Evolutionary conservation across 2,113 vertebrate genomes (phyloP).

Genomic region (Aepyceros melampus): DNA sequence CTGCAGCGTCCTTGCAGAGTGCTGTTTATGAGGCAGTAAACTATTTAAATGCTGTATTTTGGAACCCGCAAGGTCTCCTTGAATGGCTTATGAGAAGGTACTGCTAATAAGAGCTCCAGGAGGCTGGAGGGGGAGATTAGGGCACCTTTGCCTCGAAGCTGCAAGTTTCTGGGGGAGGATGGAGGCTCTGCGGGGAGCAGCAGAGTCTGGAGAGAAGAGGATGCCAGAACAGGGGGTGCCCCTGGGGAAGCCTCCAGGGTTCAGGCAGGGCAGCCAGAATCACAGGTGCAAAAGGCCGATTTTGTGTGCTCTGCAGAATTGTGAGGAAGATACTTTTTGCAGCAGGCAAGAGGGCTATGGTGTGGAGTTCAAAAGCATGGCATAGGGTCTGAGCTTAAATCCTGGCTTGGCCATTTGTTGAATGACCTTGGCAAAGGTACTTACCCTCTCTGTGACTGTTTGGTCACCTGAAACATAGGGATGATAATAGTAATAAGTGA

Average conservation of each 20-base stretch:
- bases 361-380: background rate
- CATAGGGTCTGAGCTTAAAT: background rate
- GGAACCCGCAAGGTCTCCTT: constrained; percentile 4
- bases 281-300: background rate
- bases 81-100: background rate
- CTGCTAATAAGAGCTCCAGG: background rate
- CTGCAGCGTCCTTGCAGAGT: background rate
- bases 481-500: background rate
- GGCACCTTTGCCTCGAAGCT: background rate
- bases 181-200: background rate
- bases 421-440: background rate
- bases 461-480: background rate
- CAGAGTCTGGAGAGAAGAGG: background rate
- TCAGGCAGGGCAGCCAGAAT: background rate
- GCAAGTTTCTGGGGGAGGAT: background rate
- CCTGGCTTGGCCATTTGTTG: background rate
- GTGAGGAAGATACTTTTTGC: background rate
- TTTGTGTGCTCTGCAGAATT: background rate
- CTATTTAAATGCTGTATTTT: background rate
- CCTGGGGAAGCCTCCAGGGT: background rate
- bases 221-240: background rate
- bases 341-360: background rate
- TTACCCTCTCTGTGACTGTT: background rate
- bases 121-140: background rate
- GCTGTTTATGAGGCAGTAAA: constrained; percentile 31